phyloP scores from a whole-genome alignment of 2,797 vertebrate genomes.

The Vultur gryphus region DNA sequence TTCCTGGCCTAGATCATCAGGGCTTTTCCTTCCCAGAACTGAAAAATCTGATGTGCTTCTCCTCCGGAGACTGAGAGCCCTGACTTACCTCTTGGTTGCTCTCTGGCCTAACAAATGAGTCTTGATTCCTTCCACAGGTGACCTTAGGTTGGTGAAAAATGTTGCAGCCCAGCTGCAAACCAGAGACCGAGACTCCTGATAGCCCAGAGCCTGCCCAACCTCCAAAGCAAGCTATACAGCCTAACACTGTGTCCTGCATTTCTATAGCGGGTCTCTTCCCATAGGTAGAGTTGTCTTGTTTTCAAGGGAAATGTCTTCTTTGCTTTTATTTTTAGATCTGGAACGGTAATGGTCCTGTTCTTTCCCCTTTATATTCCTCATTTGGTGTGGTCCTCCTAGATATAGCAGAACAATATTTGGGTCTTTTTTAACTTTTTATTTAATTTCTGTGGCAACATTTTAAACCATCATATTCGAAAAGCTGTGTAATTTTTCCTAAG shows the following conservation, averaged over 20 bases:
- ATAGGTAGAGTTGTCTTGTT: neutral
- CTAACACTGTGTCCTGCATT: neutral
- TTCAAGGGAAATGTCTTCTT: neutral
- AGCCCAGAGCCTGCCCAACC: neutral
- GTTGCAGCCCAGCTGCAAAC: neutral
- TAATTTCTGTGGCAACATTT: neutral
- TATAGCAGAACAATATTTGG: neutral
- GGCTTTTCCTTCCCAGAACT: neutral
- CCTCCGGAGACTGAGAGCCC: neutral
- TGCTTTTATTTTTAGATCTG: neutral
- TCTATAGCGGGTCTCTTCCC: neutral
- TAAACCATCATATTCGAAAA: neutral
- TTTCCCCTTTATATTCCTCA: neutral
- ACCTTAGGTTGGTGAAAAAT: neutral
- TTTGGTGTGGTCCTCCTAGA: neutral
- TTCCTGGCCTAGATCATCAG: neutral
- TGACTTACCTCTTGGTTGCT: neutral
- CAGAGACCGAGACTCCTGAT: neutral
- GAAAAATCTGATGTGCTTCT: neutral
- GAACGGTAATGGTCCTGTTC: neutral
- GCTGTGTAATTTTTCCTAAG: neutral
- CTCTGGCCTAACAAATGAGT: neutral
- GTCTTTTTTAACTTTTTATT: neutral
- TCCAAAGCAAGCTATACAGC: neutral
- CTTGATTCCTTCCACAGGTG: neutral